Percentiles rank a stretch among this genome's conserved stretches.
phyloP scores from a whole-genome alignment of 2,888 invertebrate species.

The Polydrusus cervinus region DNA sequence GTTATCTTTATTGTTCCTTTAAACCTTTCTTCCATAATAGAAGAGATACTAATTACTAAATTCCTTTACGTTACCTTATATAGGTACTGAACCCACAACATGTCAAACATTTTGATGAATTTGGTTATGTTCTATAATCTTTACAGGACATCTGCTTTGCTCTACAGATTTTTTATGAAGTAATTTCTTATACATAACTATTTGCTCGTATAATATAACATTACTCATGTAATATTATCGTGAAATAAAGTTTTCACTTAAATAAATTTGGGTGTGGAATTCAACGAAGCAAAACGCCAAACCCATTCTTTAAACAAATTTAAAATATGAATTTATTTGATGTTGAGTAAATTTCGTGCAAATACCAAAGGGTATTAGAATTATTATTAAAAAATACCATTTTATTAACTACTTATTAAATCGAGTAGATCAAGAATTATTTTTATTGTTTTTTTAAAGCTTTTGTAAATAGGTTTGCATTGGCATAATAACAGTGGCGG shows the following conservation, averaged over 20 bases:
- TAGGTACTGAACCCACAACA: not conserved
- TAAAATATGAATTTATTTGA: constrained; percentile 1
- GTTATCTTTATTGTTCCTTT: not conserved
- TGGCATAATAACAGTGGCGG: no score
- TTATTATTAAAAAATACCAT: no score
- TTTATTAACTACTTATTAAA: no score
- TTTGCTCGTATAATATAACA: not conserved
- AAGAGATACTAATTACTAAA: not conserved
- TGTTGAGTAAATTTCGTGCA: constrained; percentile 6
- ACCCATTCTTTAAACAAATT: constrained; percentile 16
- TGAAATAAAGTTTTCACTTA: constrained; percentile 14
- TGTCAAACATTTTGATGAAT: not conserved
- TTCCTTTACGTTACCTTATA: not conserved
- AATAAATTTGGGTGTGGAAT: constrained; percentile 21
- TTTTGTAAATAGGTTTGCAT: no score
- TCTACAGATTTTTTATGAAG: not conserved
- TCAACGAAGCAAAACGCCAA: constrained; percentile 8
- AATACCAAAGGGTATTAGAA: not conserved
- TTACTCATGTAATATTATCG: not conserved
- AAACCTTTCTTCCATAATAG: not conserved
- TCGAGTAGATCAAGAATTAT: no score
- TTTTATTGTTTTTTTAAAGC: no score
- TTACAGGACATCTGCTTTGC: not conserved
- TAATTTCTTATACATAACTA: not conserved
- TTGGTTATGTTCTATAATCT: not conserved